Conservation (phyloP, 2,888 invertebrate genomes). For the Torymus aiolomorphi region DNA sequence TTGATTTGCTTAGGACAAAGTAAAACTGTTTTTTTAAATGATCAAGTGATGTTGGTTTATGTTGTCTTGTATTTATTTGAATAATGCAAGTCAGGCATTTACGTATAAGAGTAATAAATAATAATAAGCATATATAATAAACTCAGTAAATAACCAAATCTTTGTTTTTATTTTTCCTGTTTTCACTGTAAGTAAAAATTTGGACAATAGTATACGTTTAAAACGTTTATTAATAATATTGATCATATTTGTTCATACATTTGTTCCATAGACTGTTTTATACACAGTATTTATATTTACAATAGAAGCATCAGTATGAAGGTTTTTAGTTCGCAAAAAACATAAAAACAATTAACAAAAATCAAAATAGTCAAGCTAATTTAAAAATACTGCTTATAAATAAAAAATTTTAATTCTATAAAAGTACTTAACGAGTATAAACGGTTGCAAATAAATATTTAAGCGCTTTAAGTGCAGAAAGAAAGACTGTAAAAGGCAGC, state of each 20-base stretch:
- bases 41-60: conserved; percentile 47
- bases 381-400: conserved; percentile 39
- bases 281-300: conserved; percentile 41
- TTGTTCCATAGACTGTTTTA: conserved; percentile 19
- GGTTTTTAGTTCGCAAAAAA: conserved; percentile 5
- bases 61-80: conserved; percentile 51
- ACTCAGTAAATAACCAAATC: conserved; percentile 37
- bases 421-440: conserved; percentile 11
- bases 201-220: too few species aligned
- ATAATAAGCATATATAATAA: conserved; percentile 48
- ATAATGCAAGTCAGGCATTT: conserved; percentile 42
- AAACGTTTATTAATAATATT: conserved; percentile 22
- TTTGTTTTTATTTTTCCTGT: conserved; percentile 35
- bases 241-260: not conserved
- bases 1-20: conserved; percentile 48
- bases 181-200: not conserved
- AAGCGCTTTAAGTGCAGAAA: conserved; percentile 10
- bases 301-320: conserved; percentile 8
- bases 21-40: conserved; percentile 41
- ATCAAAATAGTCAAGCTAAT: conserved; percentile 19
- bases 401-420: conserved; percentile 40
- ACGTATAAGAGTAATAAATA: conserved; percentile 32
- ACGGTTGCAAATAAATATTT: conserved; percentile 19
- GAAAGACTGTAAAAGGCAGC: conserved; percentile 14
- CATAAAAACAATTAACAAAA: conserved; percentile 12